Evolutionary conservation across 1,140 invertebrate species (phyloP).

Genomic region (Reticulitermes speratus): DNA sequence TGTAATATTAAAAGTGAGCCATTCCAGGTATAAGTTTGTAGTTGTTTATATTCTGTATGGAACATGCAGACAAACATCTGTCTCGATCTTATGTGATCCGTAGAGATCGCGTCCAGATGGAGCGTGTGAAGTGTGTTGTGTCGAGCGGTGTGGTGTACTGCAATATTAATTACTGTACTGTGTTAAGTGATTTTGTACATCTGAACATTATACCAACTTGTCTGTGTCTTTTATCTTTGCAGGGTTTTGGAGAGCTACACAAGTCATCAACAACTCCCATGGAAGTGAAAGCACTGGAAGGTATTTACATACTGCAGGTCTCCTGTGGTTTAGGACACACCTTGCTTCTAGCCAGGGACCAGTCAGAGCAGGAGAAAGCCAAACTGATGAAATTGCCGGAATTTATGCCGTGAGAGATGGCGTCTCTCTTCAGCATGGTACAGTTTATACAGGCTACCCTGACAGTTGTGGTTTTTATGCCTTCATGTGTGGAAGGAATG

Average conservation of each 20-base stretch:
- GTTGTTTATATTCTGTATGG: too few species aligned
- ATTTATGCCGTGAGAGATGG: conserved; percentile 49
- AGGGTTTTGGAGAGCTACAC: conserved; percentile 85
- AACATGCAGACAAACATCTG: too few species aligned
- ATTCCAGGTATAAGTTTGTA: too few species aligned
- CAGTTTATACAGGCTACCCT: background rate
- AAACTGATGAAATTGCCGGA: conserved; percentile 62
- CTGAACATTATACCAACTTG: too few species aligned
- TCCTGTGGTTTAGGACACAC: conserved; percentile 84
- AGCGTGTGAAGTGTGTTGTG: too few species aligned
- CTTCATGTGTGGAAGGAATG: conserved; percentile 6
- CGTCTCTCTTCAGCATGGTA: too few species aligned
- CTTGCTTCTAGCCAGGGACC: conserved; percentile 66
- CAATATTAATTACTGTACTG: too few species aligned
- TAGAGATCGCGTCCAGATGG: too few species aligned
- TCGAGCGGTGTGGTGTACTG: too few species aligned
- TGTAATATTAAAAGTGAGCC: too few species aligned
- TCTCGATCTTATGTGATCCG: too few species aligned
- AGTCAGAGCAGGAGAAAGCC: conserved; percentile 64
- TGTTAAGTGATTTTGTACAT: too few species aligned
- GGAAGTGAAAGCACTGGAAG: conserved; percentile 81
- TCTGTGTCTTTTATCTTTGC: conserved; percentile 33
- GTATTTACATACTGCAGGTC: conserved; percentile 75
- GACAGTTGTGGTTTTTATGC: background rate
- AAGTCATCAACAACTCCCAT: conserved; percentile 86